Base-by-base conservation (phyloP, 2,888 invertebrate genomes). In the Dorcus parallelipipedus region DNA sequence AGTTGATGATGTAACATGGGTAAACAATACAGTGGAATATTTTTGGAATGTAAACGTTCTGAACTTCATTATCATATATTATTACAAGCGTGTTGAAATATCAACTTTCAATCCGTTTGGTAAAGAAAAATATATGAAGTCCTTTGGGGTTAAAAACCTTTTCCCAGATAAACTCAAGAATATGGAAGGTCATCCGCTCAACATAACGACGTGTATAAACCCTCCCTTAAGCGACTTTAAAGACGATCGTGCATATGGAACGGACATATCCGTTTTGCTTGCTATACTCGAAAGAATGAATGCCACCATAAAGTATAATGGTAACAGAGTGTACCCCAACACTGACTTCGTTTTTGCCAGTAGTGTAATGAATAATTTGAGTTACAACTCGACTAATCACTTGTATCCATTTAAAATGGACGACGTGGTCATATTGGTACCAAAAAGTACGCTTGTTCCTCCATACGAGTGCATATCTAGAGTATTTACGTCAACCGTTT, bases 361-460 rank as follows among this genome's bases (percentile, higher is more conserved):
- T 33, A 33, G 26, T 33, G 26, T 33, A 33, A 33, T 33, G 26
- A 33, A 33, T 33, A 33, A 33, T 33, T 0, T 40, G 10, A 38
- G 38, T 2, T 40, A 20, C n/a, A 51, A 51, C 26, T 33, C 26
- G 9, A 38, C 40, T 8, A 14, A 14, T 14, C 40, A 51, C 40
- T 6, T 51, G 17, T 51, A 51, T 40, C 51, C 51, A 8, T 51
- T 20, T 20, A 38, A 39, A 38, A 38, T 39, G 17, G 51, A 51
- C 39, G 51, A 51, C 23, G 38, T 51, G 14, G 40, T 38, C 8
- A n/a, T 51, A 8, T 14, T 51, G 5, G 51, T 51, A 7, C 51
- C 51, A 38, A 38, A 40, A 20, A 9, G 17, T 6, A 40, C 1
- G n/a, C 5, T 33, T 7, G 39, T 9, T 7, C 10, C 23, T 9